Evolutionary conservation across 2,888 invertebrate species (phyloP).

Genomic region (Eucera pruinosa): DNA sequence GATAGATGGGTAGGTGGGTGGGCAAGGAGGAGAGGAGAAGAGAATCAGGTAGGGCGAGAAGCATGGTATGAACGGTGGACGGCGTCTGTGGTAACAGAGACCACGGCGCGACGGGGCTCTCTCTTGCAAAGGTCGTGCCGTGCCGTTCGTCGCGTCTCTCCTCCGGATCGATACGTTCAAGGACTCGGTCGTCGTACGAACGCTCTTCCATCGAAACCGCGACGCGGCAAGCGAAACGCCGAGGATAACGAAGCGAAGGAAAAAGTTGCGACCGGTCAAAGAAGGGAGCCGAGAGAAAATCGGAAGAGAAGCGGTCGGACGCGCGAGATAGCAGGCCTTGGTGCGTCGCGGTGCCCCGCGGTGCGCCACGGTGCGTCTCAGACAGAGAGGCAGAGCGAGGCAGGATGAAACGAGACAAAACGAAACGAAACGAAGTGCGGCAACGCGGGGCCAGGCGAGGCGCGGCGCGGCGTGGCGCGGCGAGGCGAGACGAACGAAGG

Average conservation of each 20-base stretch:
- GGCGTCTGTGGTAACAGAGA: too few relatives aligned
- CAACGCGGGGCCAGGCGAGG: too few relatives aligned
- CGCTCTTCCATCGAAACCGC: slow-evolving; percentile 11
- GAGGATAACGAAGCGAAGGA: neutral
- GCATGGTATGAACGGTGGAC: too few relatives aligned
- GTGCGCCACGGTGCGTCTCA: too few relatives aligned
- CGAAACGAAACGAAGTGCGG: neutral
- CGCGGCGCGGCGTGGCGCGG: neutral
- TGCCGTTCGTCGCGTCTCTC: slow-evolving; percentile 20
- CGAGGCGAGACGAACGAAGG: neutral
- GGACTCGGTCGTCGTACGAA: slow-evolving; percentile 43
- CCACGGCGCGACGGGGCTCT: neutral
- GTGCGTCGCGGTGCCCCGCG: too few relatives aligned
- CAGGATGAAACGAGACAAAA: neutral
- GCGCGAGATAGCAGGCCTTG: too few relatives aligned
- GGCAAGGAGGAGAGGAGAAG: too few relatives aligned
- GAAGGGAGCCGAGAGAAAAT: neutral
- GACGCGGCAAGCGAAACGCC: neutral
- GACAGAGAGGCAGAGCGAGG: neutral
- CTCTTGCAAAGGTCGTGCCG: slow-evolving; percentile 23
- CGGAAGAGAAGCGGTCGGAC: neutral
- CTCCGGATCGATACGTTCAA: slow-evolving; percentile 39
- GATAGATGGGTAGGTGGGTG: too few relatives aligned
- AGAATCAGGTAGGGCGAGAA: neutral
- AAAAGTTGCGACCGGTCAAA: neutral